Conservation (phyloP, 1,140 invertebrate species). For the Lepidurus arcticus region DNA sequence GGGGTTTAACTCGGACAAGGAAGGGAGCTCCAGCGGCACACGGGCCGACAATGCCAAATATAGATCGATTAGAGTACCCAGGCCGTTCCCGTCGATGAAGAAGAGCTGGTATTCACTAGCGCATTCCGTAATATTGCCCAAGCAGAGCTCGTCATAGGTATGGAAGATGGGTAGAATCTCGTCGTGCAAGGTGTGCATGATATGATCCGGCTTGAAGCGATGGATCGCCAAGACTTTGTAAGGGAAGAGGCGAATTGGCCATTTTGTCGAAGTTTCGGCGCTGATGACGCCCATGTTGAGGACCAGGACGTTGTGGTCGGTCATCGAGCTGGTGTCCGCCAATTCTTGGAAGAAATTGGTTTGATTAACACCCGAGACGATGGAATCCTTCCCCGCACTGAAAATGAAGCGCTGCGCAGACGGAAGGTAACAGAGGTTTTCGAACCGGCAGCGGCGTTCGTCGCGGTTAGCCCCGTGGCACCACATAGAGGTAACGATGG, state of each 20-base stretch:
- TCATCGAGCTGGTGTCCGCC: not conserved
- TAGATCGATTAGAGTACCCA: conserved; percentile 36
- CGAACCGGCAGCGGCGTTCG: not conserved
- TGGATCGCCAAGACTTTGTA: conserved; percentile 36
- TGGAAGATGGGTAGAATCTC: conserved; percentile 50
- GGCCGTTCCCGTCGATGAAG: conserved; percentile 37
- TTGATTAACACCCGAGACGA: not conserved
- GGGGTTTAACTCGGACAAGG: conserved; percentile 32
- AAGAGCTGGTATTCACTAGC: conserved; percentile 35
- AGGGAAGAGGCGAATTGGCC: not conserved
- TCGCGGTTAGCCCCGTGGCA: conserved; percentile 1
- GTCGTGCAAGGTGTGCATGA: conserved; percentile 56
- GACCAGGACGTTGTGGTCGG: not conserved
- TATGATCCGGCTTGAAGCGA: conserved; percentile 53
- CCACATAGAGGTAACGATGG: not conserved
- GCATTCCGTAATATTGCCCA: conserved; percentile 40
- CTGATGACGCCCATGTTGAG: not conserved
- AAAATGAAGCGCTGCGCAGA: not conserved
- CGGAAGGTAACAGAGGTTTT: conserved; percentile 3
- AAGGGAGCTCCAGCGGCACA: conserved; percentile 29
- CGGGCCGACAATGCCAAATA: conserved; percentile 36
- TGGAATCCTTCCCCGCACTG: not conserved
- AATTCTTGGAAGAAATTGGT: not conserved
- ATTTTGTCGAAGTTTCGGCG: not conserved
- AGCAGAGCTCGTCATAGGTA: conserved; percentile 43